Evolutionary conservation across 1,140 invertebrate species (phyloP).

Genomic region (Monomorium pharaonis): DNA sequence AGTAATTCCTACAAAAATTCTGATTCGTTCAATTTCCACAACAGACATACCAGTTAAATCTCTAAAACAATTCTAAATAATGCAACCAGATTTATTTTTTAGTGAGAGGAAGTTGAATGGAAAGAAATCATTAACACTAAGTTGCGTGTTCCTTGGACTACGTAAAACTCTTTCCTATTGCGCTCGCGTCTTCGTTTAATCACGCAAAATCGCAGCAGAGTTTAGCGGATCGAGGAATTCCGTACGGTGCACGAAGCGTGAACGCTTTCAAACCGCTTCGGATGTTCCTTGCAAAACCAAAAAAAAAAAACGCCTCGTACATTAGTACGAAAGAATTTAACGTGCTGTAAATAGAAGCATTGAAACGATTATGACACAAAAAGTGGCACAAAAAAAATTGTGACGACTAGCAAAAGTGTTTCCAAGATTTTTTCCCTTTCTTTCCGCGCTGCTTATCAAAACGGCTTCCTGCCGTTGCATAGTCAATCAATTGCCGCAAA

Average conservation of each 20-base stretch:
- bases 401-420: not conserved
- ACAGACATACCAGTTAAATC: too few species aligned
- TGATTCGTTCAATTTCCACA: too few species aligned
- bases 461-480: not conserved
- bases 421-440: conserved; percentile 24
- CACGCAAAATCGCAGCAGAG: not conserved
- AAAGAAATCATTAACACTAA: not conserved
- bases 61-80: too few species aligned
- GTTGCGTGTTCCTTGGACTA: not conserved
- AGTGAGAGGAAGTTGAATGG: not conserved
- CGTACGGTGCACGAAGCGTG: conserved; percentile 61
- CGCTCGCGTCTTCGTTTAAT: conserved; percentile 15
- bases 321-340: conserved; percentile 1
- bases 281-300: not conserved
- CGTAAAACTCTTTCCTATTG: not conserved
- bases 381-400: not conserved
- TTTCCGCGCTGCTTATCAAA: not conserved
- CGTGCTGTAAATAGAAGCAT: not conserved
- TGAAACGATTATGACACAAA: not conserved
- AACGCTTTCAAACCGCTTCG: conserved; percentile 65
- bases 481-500: not conserved
- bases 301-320: not conserved
- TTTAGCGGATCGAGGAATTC: conserved; percentile 47
- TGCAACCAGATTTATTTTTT: too few species aligned
- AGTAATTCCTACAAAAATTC: too few species aligned